Base-by-base conservation (phyloP, 2,797 vertebrate genomes). In the Anabas testudineus region DNA sequence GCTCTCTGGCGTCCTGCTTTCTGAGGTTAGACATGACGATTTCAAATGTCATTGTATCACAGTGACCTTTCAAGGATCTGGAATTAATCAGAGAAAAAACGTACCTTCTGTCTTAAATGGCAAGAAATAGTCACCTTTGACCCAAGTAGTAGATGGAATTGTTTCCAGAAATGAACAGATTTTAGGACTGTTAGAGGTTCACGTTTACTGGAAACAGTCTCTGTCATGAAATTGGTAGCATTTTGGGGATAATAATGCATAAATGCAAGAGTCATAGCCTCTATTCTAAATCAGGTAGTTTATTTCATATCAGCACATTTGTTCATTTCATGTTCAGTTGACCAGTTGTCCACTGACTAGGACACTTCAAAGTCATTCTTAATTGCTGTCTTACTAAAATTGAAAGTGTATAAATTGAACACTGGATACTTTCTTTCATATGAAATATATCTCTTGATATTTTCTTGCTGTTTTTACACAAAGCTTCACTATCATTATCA, bases 41-140 rank as follows among this genome's bases (percentile, higher is more conserved):
- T 93, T 92, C 76, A 92, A 91, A 93, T 92, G 88, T 90, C 89
- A 90, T 78, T 82, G 88, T 86, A 90, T 90, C 84, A 68, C 65
- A 32, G 42, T 90, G 78, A 89, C 86, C 90, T 92, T 91, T 91
- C 82, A 75, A 68, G 87, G 78, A 93, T 87, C 88, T 81, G 81
- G 78, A 90, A 91, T 83, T 87, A 87, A 93, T 92, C 82, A 84
- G 71, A 84, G 79, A 58, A 84, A 80, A 87, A 72, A 79, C 10
- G 74, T 67, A 54, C 51, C 43, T 76, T 83, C 61, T 69, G 16
- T 79, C 75, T 70, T 78, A 90, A 93, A 88, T 90, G 87, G 85
- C 90, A 90, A 48, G 30, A 61, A n/a, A 74, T 24, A 24, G 70
- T 84, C 81, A 88, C 87, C 87, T 90, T 85, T 91, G 86, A 82